Conservation (phyloP, 53 echinoderm and acorn worm genomes). For the Hippasteria phrygiana region DNA sequence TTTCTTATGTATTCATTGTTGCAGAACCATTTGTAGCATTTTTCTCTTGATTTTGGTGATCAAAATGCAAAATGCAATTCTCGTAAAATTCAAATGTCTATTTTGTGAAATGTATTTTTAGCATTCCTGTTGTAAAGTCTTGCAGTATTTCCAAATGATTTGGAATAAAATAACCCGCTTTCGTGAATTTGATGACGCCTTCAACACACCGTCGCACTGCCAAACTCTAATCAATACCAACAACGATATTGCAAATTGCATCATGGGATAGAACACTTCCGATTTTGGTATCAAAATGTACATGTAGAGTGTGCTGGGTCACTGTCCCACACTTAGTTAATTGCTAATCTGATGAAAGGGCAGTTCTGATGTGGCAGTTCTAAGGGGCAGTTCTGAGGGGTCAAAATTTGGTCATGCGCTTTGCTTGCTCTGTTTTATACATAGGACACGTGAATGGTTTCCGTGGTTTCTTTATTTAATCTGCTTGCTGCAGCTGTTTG, state of each 20-base stretch:
- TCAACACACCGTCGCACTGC: neutral
- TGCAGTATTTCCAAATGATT: neutral
- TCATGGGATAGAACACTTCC: neutral
- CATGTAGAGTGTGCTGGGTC: neutral
- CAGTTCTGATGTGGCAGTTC: neutral
- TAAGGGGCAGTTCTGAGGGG: neutral
- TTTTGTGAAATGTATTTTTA: neutral
- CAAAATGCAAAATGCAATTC: too few relatives aligned
- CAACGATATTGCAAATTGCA: neutral
- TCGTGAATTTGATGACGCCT: neutral
- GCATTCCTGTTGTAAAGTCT: neutral
- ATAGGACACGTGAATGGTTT: too few relatives aligned
- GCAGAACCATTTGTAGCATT: too few relatives aligned
- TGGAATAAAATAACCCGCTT: neutral
- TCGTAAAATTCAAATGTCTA: too few relatives aligned
- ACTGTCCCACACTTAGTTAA: neutral
- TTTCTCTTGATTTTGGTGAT: too few relatives aligned
- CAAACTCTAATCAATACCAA: neutral
- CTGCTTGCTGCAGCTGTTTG: constrained; percentile 5
- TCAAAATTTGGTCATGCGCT: neutral
- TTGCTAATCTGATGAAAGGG: neutral
- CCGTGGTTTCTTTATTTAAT: neutral
- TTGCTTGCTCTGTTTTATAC: neutral
- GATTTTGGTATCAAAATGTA: neutral
- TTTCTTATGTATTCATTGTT: too few relatives aligned